Evolutionary conservation across 2,888 invertebrate genomes (phyloP).

Genomic region (Troides helena): DNA sequence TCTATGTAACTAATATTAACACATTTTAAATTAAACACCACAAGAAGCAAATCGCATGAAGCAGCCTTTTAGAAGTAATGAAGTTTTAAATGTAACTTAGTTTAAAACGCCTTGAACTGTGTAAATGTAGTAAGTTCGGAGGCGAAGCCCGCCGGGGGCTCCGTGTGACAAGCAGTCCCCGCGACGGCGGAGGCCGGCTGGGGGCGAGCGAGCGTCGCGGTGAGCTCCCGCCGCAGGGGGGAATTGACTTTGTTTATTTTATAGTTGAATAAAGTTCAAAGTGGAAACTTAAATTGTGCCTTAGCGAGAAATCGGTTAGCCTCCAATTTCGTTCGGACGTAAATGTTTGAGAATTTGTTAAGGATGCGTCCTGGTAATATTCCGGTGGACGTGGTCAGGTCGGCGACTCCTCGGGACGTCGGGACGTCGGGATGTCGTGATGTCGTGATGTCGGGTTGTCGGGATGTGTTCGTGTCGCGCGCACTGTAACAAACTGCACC

Average conservation of each 20-base stretch:
- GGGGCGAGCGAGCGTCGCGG: conserved; percentile 35
- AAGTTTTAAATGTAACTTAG: conserved; percentile 10
- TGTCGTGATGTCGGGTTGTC: conserved; percentile 8
- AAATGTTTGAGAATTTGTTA: conserved; percentile 42
- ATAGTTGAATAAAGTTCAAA: conserved; percentile 75
- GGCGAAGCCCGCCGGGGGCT: background rate
- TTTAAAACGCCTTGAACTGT: conserved; percentile 25
- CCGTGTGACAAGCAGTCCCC: background rate
- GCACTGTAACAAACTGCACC: conserved; percentile 63
- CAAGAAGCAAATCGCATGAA: conserved; percentile 14
- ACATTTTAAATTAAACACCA: conserved; percentile 3
- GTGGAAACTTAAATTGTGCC: conserved; percentile 77
- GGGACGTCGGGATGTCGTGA: conserved; percentile 4
- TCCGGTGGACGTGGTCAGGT: conserved; percentile 10
- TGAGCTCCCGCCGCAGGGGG: conserved; percentile 41
- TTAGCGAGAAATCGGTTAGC: conserved; percentile 71
- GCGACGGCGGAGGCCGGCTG: background rate
- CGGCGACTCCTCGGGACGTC: no score
- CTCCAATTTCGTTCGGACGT: conserved; percentile 60
- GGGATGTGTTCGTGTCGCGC: conserved; percentile 30
- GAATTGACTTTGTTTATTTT: conserved; percentile 69
- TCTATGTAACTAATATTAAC: conserved; percentile 23
- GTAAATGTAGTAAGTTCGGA: conserved; percentile 14
- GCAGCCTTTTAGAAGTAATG: conserved; percentile 19
- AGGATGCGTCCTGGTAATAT: conserved; percentile 36